phyloP scores from a whole-genome alignment of 2,797 vertebrate species.

The Semotilus atromaculatus region DNA sequence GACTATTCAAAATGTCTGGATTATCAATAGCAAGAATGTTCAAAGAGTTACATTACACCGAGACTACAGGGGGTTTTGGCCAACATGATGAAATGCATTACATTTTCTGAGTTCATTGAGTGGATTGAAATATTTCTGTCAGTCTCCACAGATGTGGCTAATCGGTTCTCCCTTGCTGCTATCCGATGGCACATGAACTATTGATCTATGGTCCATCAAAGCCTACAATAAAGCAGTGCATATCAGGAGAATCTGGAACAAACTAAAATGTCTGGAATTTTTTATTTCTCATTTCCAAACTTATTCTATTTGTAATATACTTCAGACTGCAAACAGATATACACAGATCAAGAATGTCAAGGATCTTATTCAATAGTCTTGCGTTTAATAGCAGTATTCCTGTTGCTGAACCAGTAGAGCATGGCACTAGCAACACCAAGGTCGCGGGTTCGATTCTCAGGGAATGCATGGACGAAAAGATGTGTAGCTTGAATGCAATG shows the following conservation, averaged over 20 bases:
- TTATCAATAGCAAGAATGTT: constrained; percentile 48
- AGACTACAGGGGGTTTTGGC: neutral
- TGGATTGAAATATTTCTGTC: constrained; percentile 15
- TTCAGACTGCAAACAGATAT: neutral
- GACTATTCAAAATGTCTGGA: constrained; percentile 29
- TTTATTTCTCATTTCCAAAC: neutral
- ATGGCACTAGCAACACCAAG: neutral
- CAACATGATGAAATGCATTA: neutral
- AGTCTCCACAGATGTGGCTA: constrained; percentile 28
- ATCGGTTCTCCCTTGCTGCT: neutral
- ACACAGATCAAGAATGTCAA: neutral
- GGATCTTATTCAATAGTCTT: neutral
- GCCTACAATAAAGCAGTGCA: neutral
- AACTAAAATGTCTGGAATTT: neutral
- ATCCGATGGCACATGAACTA: constrained; percentile 16
- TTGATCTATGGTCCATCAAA: constrained; percentile 14
- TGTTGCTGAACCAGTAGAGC: neutral
- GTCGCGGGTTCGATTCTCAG: neutral
- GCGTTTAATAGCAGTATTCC: constrained; percentile 9
- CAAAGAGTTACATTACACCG: neutral
- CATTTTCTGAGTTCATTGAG: neutral
- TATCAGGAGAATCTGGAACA: neutral
- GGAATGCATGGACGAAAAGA: neutral
- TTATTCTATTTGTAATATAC: neutral
- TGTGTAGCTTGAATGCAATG: neutral